Evolutionary conservation across 2,888 invertebrate genomes (phyloP).

Genomic region (Plusia festucae): DNA sequence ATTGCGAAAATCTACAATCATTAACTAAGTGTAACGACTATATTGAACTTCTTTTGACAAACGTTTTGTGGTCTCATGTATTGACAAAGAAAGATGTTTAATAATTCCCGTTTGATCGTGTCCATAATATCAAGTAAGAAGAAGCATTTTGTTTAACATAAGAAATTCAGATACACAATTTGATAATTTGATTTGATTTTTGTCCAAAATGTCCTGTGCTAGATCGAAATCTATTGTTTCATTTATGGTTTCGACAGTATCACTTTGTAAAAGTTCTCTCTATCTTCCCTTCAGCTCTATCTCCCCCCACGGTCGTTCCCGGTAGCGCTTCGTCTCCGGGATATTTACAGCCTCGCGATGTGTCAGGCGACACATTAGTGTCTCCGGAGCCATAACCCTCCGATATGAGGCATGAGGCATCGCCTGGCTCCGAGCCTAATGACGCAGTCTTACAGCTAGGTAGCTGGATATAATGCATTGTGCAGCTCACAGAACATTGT

Average conservation of each 20-base stretch:
- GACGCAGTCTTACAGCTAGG: conserved; percentile 19
- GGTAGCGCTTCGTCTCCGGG: conserved; percentile 23
- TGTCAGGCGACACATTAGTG: conserved; percentile 49
- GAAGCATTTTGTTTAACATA: no score
- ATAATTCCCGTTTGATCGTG: no score
- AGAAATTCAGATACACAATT: no score
- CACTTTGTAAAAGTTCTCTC: no score
- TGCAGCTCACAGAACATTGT: background rate
- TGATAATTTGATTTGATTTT: no score
- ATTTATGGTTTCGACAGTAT: no score
- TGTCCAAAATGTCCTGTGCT: no score
- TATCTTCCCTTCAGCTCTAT: background rate
- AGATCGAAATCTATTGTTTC: no score
- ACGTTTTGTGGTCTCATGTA: no score
- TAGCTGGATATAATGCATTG: background rate
- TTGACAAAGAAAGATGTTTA: no score
- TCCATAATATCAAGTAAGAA: no score
- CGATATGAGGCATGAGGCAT: conserved; percentile 38
- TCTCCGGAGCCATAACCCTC: conserved; percentile 34
- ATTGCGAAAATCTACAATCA: background rate
- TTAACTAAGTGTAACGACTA: background rate
- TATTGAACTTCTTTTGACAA: no score
- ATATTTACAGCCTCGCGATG: conserved; percentile 36
- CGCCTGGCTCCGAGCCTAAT: conserved; percentile 53
- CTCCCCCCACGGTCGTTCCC: conserved; percentile 5